Evolutionary conservation across 2,797 vertebrate genomes (phyloP), one percentile per base, ranked within the genome.

Genomic region (Adelosebastes latens): DNA sequence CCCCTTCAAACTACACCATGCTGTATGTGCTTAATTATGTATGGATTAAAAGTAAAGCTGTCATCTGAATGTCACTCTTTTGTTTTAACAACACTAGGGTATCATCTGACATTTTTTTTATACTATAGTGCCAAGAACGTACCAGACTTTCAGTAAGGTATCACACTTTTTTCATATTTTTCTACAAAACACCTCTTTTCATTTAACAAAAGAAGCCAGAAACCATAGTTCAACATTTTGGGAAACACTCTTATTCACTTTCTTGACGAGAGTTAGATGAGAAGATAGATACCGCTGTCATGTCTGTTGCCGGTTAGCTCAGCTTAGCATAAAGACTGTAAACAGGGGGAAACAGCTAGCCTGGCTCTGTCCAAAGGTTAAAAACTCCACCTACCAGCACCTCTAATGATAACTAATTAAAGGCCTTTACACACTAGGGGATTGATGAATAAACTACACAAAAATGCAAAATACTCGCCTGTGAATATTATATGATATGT

Each of bases 391-490:
- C 20, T 66, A 61, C 39, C n/a, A 52, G 58, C 20, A 25, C n/a
- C 9, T 62, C n/a, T 8, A 14, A 73, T 11, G 27, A 60, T 31
- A 20, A 60, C 27, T 60, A 20, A 60, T 52, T 52, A 52, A 52
- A 52, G 20, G 49, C 49, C 0, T 5, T 52, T n/a, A 20, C 49
- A 52, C 49, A 52, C 18, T 2, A 52, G 18, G 46, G 20, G 49
- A 8, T 0, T 0, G 49, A 52, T 20, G 49, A 52, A 52, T 52
- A n/a, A 52, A 52, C 0, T 0, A 2, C 20, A 39, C 11, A n/a
- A 52, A n/a, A 52, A 52, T 52, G 18, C 8, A 0, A 20, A 52
- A 20, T 52, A 52, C 4, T n/a, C 20, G 4, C 49, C 20, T 52
- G 20, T 20, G 49, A 52, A 52, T 52, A 52, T n/a, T 52, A 52